A percentile compares a stretch with the other conserved stretches of the same genome.
These are phyloP conservation scores for Chaetodon auriga DNA, from an alignment of 2,113 vertebrate genomes.

Conservation along the genomic window DNA sequence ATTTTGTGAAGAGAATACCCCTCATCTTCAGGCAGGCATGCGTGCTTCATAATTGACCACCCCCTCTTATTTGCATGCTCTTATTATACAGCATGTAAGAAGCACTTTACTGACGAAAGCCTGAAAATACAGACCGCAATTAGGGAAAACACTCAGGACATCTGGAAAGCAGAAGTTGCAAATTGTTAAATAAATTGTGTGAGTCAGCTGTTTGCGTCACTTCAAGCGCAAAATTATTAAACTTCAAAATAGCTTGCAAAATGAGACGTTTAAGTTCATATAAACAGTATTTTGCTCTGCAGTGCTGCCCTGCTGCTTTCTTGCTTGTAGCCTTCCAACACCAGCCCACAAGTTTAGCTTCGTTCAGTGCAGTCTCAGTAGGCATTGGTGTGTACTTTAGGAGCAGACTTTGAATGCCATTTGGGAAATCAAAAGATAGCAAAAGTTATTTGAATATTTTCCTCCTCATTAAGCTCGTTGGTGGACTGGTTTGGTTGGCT, in stretches of 20 bases:
- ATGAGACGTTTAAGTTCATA: neutral
- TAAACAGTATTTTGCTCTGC: neutral
- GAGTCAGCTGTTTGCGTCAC: neutral
- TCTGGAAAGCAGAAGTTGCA: neutral
- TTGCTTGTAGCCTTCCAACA: neutral
- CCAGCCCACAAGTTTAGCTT: conserved; percentile 11
- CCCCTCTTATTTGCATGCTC: conserved; percentile 3
- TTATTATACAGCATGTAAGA: neutral
- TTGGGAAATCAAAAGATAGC: conserved; percentile 71
- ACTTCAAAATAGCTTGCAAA: neutral
- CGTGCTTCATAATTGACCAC: neutral
- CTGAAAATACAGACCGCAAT: neutral
- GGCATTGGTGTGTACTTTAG: conserved; percentile 25
- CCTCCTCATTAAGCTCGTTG: conserved; percentile 39
- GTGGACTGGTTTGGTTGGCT: conserved; percentile 30
- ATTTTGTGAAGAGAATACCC: neutral
- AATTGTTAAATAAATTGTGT: neutral
- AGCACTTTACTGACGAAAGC: conserved; percentile 6
- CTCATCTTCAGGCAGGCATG: neutral
- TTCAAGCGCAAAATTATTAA: neutral
- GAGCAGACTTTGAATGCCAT: conserved; percentile 38
- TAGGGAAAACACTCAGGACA: neutral
- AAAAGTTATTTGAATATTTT: conserved; percentile 54
- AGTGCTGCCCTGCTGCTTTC: neutral
- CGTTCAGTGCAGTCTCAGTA: conserved; percentile 25